Percentiles rank a stretch among this genome's conserved stretches.
Conservation (phyloP, 2,113 vertebrate genomes). For the Cyanistes caeruleus region DNA sequence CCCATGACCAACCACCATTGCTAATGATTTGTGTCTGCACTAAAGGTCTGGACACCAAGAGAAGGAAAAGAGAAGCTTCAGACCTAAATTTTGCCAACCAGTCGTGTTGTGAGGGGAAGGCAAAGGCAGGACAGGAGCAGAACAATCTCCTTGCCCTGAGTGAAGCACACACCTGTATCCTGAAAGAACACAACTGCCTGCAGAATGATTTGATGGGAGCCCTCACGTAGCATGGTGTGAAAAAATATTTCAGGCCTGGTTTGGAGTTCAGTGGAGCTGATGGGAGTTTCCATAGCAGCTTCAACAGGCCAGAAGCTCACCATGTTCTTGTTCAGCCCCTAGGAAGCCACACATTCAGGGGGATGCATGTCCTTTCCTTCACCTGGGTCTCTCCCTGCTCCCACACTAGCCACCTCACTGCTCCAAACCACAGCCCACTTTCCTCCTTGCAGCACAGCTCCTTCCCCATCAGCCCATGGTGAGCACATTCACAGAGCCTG, state of each 20-base stretch:
- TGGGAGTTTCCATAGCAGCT: not conserved
- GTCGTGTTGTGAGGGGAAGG: not conserved
- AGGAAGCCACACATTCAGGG: not conserved
- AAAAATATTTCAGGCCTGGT: not conserved
- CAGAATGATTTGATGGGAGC: not conserved
- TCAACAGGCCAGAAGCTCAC: not conserved
- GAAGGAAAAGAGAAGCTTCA: not conserved
- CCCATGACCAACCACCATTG: not conserved
- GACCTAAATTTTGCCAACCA: not conserved
- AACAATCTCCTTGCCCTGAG: not conserved
- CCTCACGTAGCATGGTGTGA: fast-evolving
- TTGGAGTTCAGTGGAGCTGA: not conserved
- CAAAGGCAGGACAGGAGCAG: not conserved
- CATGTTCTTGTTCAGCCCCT: not conserved
- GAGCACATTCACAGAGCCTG: not conserved
- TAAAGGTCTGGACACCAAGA: not conserved
- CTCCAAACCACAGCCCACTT: not conserved
- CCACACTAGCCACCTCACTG: not conserved
- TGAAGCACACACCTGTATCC: not conserved
- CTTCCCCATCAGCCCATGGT: not conserved
- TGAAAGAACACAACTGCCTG: not conserved
- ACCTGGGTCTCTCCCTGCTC: not conserved
- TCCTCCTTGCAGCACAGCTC: not conserved
- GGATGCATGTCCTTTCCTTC: not conserved
- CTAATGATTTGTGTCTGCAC: not conserved